Conservation (phyloP, 2,888 invertebrate species). For the Leptogaster cylindrica region DNA sequence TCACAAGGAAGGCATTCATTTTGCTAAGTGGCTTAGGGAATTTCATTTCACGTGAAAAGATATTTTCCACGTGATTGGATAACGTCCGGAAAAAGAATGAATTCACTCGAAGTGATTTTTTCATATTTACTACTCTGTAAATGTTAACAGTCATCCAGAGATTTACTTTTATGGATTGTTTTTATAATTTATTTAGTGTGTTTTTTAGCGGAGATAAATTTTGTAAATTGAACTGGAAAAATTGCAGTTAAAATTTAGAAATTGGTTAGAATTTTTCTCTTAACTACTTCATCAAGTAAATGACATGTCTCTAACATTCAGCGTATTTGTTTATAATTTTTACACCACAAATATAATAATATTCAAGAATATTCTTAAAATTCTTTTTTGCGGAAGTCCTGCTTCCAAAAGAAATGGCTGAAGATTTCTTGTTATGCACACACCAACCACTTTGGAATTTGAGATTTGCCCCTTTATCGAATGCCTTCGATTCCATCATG, state of each 20-base stretch:
- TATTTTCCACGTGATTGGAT: constrained; percentile 55
- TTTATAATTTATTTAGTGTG: no score
- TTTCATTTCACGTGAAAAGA: constrained; percentile 50
- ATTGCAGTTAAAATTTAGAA: background rate
- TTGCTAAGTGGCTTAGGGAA: constrained; percentile 55
- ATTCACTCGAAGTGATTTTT: constrained; percentile 7
- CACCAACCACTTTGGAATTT: background rate
- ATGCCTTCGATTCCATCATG: constrained; percentile 5
- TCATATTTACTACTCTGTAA: constrained; percentile 8
- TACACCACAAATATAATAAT: no score
- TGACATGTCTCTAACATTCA: no score
- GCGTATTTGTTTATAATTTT: no score
- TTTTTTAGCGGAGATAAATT: background rate
- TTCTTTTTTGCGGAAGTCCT: background rate
- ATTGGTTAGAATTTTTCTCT: no score
- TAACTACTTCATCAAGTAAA: no score
- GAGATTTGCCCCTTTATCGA: constrained; percentile 7
- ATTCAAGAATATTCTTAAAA: background rate
- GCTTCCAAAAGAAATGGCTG: background rate
- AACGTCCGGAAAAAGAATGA: constrained; percentile 22
- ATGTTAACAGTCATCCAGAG: constrained; percentile 16
- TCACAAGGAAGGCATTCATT: constrained; percentile 56
- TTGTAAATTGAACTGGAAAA: background rate
- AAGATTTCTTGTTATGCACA: background rate
- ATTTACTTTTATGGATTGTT: no score